phyloP scores from a whole-genome alignment of 2,113 vertebrate genomes.

The Corvus cornix region DNA sequence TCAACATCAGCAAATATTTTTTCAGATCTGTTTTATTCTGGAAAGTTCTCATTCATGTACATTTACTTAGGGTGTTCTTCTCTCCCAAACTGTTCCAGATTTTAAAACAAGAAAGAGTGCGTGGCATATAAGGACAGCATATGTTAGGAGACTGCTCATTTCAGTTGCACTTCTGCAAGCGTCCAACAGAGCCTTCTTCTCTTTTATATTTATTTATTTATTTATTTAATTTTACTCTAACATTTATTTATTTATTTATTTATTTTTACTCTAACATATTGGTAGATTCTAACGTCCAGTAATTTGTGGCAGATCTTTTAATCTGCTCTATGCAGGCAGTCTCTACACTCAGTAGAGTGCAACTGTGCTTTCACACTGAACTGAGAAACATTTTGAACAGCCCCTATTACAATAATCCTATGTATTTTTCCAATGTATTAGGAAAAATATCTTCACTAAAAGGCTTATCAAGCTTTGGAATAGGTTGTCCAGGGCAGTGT shows the following conservation, averaged over 20 bases:
- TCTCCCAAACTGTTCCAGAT: background rate
- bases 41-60: background rate
- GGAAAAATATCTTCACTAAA: background rate
- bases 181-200: background rate
- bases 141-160: background rate
- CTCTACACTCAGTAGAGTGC: background rate
- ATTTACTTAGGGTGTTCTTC: background rate
- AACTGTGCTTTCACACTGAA: background rate
- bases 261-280: background rate
- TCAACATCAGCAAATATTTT: slow-evolving; percentile 1
- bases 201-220: no score
- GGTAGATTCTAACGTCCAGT: background rate
- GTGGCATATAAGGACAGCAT: background rate
- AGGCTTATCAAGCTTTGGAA: background rate
- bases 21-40: background rate
- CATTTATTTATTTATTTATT: no score
- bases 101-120: background rate
- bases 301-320: background rate
- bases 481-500: background rate
- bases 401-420: background rate
- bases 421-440: background rate
- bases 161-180: background rate
- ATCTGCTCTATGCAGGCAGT: background rate
- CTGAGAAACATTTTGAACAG: background rate
- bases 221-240: background rate